Percentiles rank a stretch among this genome's conserved stretches.
phyloP scores from a whole-genome alignment of 1,140 invertebrate species.

The Paraescarpia echinospica region DNA sequence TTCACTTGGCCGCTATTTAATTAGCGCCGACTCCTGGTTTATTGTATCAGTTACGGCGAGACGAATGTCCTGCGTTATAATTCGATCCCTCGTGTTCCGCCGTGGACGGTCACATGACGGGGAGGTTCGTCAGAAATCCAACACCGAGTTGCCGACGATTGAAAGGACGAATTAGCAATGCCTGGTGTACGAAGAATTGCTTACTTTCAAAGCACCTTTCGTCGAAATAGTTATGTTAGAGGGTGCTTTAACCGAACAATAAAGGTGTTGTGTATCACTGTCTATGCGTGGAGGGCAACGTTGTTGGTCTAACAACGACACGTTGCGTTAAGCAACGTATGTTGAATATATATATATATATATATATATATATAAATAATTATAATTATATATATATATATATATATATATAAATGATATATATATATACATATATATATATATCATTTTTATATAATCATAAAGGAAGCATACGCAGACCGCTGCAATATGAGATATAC shows the following conservation, averaged over 20 bases:
- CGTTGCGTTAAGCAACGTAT: neutral
- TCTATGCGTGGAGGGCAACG: neutral
- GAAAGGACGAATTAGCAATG: neutral
- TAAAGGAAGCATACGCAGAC: too few relatives aligned
- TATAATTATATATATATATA: too few relatives aligned
- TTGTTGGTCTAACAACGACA: neutral
- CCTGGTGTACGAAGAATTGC: neutral
- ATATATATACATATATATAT: too few relatives aligned
- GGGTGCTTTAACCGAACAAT: neutral
- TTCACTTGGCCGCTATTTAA: neutral
- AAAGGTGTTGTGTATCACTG: neutral
- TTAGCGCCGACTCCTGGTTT: neutral
- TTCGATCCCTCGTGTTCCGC: neutral
- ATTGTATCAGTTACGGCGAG: neutral
- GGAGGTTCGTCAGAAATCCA: neutral
- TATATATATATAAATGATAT: too few relatives aligned
- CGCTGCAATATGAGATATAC: too few relatives aligned
- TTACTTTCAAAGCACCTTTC: neutral
- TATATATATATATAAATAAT: too few relatives aligned
- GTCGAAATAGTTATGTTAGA: neutral
- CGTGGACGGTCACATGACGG: neutral
- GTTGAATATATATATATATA: too few relatives aligned
- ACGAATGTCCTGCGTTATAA: neutral
- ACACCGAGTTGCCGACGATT: neutral
- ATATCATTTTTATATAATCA: too few relatives aligned